These are phyloP conservation scores for Tetragonula carbonaria DNA, from an alignment of 2,888 invertebrate species.

Conservation along the genomic window DNA sequence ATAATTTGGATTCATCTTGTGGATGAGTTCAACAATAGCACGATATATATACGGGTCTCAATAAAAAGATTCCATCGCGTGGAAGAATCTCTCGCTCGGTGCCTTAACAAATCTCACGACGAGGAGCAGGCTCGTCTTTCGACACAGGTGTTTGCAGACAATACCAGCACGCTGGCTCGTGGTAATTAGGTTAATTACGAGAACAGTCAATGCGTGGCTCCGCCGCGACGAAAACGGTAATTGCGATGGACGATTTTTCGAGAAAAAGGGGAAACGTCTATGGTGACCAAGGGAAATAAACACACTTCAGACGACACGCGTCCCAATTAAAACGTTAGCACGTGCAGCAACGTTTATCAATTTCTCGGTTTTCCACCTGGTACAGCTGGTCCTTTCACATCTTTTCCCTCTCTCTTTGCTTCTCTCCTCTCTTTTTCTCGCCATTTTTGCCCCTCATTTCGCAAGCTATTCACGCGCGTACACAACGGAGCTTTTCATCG, in stretches of 20 bases:
- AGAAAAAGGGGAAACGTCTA: background rate
- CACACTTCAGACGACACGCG: slow-evolving; percentile 13
- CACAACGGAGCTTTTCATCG: background rate
- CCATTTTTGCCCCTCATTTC: background rate
- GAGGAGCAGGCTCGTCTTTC: background rate
- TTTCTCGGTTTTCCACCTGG: background rate
- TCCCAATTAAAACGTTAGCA: slow-evolving; percentile 27
- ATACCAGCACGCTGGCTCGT: slow-evolving; percentile 22
- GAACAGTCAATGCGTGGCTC: slow-evolving; percentile 30
- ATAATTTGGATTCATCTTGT: background rate
- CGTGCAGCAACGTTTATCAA: slow-evolving; percentile 16
- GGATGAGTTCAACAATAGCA: too few relatives aligned
- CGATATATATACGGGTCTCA: background rate
- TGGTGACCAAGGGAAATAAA: background rate
- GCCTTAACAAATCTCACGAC: background rate
- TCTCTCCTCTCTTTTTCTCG: background rate
- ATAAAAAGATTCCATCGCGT: background rate
- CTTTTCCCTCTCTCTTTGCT: background rate
- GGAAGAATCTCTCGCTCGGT: background rate
- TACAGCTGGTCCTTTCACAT: background rate
- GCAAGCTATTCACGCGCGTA: background rate
- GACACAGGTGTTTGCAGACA: slow-evolving; percentile 12
- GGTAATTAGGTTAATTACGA: slow-evolving; percentile 75
- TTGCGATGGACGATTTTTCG: slow-evolving; percentile 54
- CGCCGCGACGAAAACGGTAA: slow-evolving; percentile 43